Conservation (phyloP, 2,888 invertebrate genomes). For the Chalcosyrphus nemorum region DNA sequence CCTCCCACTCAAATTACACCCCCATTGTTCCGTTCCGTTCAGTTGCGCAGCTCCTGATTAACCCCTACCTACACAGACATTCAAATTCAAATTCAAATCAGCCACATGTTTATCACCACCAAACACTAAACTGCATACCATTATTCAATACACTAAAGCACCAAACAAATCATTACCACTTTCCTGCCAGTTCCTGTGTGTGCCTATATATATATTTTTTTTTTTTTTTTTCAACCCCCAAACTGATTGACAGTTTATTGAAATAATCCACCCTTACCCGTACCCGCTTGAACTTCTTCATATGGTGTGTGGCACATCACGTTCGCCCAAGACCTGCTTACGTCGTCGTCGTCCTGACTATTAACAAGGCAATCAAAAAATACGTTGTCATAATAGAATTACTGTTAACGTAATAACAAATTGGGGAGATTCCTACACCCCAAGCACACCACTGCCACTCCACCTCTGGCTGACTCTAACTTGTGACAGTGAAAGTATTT, state of each 20-base stretch:
- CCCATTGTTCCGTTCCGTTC: background rate
- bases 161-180: conserved; percentile 69
- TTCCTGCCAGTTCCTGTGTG: conserved; percentile 36
- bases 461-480: background rate
- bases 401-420: conserved; percentile 72
- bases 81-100: conserved; percentile 69
- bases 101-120: conserved; percentile 66
- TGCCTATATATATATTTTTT: conserved; percentile 27
- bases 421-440: conserved; percentile 41
- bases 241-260: conserved; percentile 73
- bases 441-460: background rate
- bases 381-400: conserved; percentile 73
- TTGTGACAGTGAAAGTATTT: conserved; percentile 65
- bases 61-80: conserved; percentile 28
- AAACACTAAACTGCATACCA: conserved; percentile 65
- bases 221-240: conserved; percentile 26
- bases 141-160: conserved; percentile 54
- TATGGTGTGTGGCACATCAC: conserved; percentile 61
- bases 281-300: conserved; percentile 18
- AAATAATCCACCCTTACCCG: conserved; percentile 59
- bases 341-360: conserved; percentile 66
- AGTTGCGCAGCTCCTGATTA: conserved; percentile 36
- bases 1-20: conserved; percentile 1
- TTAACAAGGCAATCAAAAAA: conserved; percentile 73
- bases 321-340: conserved; percentile 58